Conservation (phyloP, 2,113 vertebrate species). For the Strix aluco region DNA sequence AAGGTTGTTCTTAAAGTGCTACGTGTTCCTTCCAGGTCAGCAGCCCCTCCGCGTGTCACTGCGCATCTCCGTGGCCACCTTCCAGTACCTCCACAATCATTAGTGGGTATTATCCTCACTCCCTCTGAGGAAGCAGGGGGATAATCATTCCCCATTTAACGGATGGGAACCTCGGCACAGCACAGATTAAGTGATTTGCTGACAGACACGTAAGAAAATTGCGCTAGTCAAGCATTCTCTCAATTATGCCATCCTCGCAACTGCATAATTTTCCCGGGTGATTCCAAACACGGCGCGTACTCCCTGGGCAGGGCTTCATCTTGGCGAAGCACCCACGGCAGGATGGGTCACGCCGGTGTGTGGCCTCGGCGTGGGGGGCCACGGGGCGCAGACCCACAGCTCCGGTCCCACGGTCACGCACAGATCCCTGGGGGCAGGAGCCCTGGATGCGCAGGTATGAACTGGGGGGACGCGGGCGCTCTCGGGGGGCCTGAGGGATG, state of each 20-base stretch:
- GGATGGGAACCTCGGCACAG: background rate
- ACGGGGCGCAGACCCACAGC: rapidly evolving
- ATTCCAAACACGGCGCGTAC: background rate
- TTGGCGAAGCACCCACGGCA: rapidly evolving
- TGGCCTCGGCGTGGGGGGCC: background rate
- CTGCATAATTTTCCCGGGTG: background rate
- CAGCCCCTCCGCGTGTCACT: background rate
- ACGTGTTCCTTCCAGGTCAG: background rate
- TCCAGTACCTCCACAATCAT: background rate
- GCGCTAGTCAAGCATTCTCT: background rate
- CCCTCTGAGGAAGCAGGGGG: background rate
- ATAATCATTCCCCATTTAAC: background rate
- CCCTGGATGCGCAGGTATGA: rapidly evolving
- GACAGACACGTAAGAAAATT: background rate
- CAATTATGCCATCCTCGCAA: background rate
- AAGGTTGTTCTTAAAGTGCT: background rate
- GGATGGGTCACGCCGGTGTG: rapidly evolving
- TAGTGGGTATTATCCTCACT: background rate
- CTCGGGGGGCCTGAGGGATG: background rate
- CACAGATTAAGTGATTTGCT: background rate
- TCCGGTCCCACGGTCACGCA: rapidly evolving
- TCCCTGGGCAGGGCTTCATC: background rate
- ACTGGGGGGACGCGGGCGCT: rapidly evolving
- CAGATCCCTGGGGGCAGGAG: background rate
- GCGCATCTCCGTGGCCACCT: background rate